Base-by-base conservation (phyloP, 1,140 invertebrate species). In the Drosophila subobscura region DNA sequence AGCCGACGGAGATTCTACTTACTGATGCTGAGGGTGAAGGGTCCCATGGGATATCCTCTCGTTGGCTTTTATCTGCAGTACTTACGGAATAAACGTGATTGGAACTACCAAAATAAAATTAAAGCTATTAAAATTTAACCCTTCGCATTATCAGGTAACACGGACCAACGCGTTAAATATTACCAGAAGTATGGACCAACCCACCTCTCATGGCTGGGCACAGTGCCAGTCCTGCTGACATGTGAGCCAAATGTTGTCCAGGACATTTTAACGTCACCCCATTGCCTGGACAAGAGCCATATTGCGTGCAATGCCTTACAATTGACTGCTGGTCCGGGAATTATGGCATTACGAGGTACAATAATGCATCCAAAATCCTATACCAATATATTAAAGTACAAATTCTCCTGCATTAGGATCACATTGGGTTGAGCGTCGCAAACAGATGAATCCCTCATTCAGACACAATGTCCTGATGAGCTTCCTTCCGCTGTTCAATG, bases 401-500 rank as follows among this genome's bases (percentile, higher is more conserved):
- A 20, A 6, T 23, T 5, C 8, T 5, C 0, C 5, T 47, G 37
- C 7, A 10, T 1, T 40, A 90, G 85, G 70, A n/a, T 46, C 72
- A 3, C 7, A 51, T 2, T 90, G 88, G 88, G 67, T 33, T 10
- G 40, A 49, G 22, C 73, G 77, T 47, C 76, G 88, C 20, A 83
- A 68, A 53, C 27, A 63, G 3, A 22, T 90, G n/a, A 90, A 84
- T 72, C 54, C 50, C 0, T 51, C 77, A 4, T 89, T 90, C 40
- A 66, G 50, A 2, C 60, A 84, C 2, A 84, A 72, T 57, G 47
- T 71, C 5, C 23, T 90, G 8, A 44, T 80, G 0, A 84, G 79
- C 50, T 90, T 90, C 37, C 22, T 88, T 10, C 66, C 76, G 2
- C 72, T 71, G 0, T 90, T 90, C 27, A 90, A 90, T 50, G 12